phyloP scores from a whole-genome alignment of 2,113 vertebrate species.

The Tetrax tetrax region DNA sequence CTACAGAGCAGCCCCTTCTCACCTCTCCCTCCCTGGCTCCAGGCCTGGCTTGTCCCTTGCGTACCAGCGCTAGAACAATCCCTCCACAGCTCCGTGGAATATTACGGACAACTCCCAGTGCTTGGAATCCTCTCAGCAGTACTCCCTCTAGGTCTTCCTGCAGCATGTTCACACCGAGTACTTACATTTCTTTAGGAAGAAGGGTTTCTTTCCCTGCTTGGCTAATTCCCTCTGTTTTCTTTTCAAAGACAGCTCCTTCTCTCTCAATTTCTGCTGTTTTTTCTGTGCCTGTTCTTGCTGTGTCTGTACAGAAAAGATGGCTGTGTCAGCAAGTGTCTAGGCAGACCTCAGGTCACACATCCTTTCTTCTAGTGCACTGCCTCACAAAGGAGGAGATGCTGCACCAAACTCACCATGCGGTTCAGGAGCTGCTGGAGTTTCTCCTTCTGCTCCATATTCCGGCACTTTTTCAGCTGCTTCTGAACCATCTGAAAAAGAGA shows the following conservation, averaged over 20 bases:
- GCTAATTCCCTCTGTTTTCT: constrained; percentile 82
- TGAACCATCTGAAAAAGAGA: constrained; percentile 71
- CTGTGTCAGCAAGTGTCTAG: neutral
- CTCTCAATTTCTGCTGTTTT: constrained; percentile 74
- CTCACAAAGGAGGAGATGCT: neutral
- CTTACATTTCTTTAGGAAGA: constrained; percentile 93
- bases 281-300: constrained; percentile 85
- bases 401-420: constrained; percentile 73
- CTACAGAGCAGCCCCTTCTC: neutral
- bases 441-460: constrained; percentile 45
- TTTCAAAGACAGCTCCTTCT: constrained; percentile 73
- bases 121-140: neutral
- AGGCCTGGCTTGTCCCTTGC: neutral
- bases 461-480: constrained; percentile 76
- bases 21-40: neutral
- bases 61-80: neutral
- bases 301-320: constrained; percentile 70
- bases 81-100: neutral
- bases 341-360: neutral
- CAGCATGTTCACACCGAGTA: neutral
- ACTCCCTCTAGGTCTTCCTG: neutral
- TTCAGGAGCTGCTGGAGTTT: constrained; percentile 75
- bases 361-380: neutral
- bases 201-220: constrained; percentile 84
- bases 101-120: neutral